Evolutionary conservation across 2,888 invertebrate genomes (phyloP).

Genomic region (Omphaloscelis lunosa): DNA sequence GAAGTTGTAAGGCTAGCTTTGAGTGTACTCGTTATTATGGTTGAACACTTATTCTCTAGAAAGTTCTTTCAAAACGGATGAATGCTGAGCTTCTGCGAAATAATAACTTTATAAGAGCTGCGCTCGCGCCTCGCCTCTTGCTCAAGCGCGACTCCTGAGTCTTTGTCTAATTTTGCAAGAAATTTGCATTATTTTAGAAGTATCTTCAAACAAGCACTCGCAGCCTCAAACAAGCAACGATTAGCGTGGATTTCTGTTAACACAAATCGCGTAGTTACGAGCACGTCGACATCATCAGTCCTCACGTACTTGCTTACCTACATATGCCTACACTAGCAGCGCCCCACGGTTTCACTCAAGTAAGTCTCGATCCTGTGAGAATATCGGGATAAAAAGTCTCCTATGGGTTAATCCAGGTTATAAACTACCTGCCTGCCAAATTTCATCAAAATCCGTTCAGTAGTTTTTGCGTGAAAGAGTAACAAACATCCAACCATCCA

Average conservation of each 20-base stretch:
- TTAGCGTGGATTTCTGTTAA: conserved; percentile 16
- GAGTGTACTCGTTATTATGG: neutral
- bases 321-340: neutral
- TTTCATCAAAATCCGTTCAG: too few species aligned
- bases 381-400: too few species aligned
- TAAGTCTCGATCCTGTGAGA: too few species aligned
- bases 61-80: conserved; percentile 10
- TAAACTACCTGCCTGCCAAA: too few species aligned
- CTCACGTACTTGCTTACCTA: neutral
- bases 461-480: too few species aligned
- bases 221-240: too few species aligned
- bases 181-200: neutral
- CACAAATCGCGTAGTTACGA: conserved; percentile 27
- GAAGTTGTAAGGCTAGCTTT: conserved; percentile 10
- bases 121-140: conserved; percentile 1
- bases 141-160: neutral
- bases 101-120: conserved; percentile 7
- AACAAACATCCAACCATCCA: too few species aligned
- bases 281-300: conserved; percentile 5
- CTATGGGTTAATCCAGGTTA: too few species aligned
- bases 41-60: conserved; percentile 1
- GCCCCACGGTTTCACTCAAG: too few species aligned
- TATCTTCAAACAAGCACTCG: conserved; percentile 1
- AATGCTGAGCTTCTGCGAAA: conserved; percentile 5
- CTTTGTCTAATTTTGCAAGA: neutral